These are phyloP conservation scores for Trematomus bernacchii DNA, from an alignment of 2,797 vertebrate genomes.

Conservation along the genomic window DNA sequence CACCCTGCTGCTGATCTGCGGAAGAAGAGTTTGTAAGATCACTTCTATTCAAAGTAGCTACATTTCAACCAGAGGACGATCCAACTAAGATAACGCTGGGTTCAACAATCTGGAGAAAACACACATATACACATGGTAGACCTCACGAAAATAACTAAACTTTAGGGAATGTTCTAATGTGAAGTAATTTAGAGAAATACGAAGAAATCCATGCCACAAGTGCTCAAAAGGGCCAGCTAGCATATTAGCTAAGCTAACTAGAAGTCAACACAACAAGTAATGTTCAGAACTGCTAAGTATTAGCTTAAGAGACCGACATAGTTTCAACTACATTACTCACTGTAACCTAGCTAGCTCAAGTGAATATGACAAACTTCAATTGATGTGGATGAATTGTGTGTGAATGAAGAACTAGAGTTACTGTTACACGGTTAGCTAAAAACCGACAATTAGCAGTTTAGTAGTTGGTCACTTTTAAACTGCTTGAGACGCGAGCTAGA, in stretches of 20 bases:
- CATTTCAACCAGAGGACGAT: not conserved
- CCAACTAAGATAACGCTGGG: not conserved
- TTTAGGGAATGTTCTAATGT: not conserved
- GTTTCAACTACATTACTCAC: not conserved
- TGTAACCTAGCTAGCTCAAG: not conserved
- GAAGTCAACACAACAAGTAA: conserved; percentile 53
- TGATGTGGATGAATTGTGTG: not conserved
- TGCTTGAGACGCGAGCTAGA: conserved; percentile 44
- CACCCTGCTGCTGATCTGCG: conserved; percentile 87
- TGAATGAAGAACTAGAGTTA: not conserved
- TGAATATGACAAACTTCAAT: not conserved
- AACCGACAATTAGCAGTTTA: conserved; percentile 62
- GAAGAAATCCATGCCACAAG: conserved; percentile 51
- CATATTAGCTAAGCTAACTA: conserved; percentile 69
- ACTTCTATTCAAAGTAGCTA: conserved; percentile 25
- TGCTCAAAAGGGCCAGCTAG: conserved; percentile 65
- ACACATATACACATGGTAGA: not conserved
- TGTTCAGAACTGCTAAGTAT: conserved; percentile 12
- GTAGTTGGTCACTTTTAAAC: conserved; percentile 66
- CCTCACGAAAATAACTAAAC: not conserved
- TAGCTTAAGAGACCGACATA: not conserved
- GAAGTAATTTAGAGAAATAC: not conserved
- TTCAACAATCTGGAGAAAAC: too few relatives aligned
- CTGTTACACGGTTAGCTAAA: conserved; percentile 26
- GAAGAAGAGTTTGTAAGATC: conserved; percentile 73